Evolutionary conservation across 2,797 vertebrate genomes (phyloP), one percentile per base, ranked within the genome.

Genomic region (Sebastes minor): DNA sequence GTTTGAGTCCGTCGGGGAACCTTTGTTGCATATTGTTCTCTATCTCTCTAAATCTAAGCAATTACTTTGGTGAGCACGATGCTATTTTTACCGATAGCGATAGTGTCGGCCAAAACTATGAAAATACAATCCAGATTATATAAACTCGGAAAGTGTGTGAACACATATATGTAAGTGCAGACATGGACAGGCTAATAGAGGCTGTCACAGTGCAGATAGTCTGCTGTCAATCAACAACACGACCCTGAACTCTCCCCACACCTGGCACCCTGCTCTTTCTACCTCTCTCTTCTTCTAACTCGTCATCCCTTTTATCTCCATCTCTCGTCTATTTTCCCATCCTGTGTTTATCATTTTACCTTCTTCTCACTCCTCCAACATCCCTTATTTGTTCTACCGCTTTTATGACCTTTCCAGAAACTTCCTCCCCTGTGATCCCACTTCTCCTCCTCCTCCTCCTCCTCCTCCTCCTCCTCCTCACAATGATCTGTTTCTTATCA

Each of bases 371-470:
- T 86, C 69, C 77, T 77, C 65, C 70, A 55, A n/a, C 55, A 75
- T 73, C 52, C 46, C 23, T 81, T 87, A 84, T 91, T 88, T 89
- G 62, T 75, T 80, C 74, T 70, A 67, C 74, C 18, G 13, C n/a
- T 85, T 83, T 74, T 25, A 59, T 93, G 86, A 91, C 91, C 85
- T 93, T 93, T 93, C 14, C 59, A 84, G 71, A 86, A 88, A 89
- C 71, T 72, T 81, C 72, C 46, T 89, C 80, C 76, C 57, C 11
- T 71, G 71, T 72, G 84, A 86, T 68, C 57, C 66, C 73, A 22
- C 42, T 52, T 33, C 22, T 71, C 55, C 52, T 71, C 61, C 30
- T 69, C 63, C 62, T 53, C 52, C 53, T 33, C 28, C 57, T 59
- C 57, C 66, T 87, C 61, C 57, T 60, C 57, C 66, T 87, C 61